Conservation (phyloP, 2,888 invertebrate species). For the Agrochola litura region DNA sequence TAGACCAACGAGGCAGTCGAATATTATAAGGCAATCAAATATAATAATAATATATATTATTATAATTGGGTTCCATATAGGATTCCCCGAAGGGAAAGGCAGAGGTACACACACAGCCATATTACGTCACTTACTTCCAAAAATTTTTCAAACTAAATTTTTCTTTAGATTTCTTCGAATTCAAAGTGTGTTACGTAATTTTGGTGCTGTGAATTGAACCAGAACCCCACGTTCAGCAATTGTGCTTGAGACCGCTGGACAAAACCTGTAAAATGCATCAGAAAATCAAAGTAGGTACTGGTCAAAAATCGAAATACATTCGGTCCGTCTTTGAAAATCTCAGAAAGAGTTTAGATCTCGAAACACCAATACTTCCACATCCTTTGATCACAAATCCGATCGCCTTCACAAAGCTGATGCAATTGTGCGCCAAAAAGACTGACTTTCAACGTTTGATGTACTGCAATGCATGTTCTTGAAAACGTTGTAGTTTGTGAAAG, state of each 20-base stretch:
- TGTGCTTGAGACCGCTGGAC: neutral
- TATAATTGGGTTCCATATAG: too few relatives aligned
- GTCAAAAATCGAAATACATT: slow-evolving; percentile 7
- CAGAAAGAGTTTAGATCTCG: slow-evolving; percentile 8
- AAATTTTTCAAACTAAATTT: neutral
- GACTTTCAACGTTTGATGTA: slow-evolving; percentile 15
- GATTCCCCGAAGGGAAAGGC: neutral
- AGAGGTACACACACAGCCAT: too few relatives aligned
- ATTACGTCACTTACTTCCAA: neutral
- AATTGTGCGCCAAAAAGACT: slow-evolving; percentile 43
- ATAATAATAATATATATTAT: too few relatives aligned
- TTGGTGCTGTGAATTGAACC: neutral
- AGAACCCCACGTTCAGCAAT: neutral
- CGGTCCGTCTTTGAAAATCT: neutral
- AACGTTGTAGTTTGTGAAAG: neutral
- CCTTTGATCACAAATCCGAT: slow-evolving; percentile 46
- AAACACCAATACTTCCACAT: slow-evolving; percentile 29
- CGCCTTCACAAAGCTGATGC: slow-evolving; percentile 19
- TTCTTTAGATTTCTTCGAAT: neutral
- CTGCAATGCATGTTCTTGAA: slow-evolving; percentile 27
- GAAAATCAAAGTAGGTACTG: neutral
- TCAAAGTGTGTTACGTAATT: neutral
- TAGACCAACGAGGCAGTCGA: too few relatives aligned
- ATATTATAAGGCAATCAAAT: too few relatives aligned
- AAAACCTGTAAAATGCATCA: neutral